Evolutionary conservation across 2,888 invertebrate genomes (phyloP).

Genomic region (Eugnorisma glareosa): DNA sequence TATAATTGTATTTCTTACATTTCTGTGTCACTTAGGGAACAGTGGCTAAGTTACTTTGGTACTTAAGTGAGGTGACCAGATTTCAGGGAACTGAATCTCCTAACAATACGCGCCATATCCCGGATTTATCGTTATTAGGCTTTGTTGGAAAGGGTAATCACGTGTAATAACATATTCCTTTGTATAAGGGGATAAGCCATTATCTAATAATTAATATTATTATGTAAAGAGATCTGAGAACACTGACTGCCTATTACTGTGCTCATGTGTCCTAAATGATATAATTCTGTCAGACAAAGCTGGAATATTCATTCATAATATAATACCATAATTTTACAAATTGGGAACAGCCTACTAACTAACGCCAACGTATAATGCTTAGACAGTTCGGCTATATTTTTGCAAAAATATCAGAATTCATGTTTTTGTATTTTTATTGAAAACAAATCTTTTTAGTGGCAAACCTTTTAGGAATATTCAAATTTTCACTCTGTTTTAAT

Average conservation of each 20-base stretch:
- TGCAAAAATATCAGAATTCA: neutral
- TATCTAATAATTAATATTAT: neutral
- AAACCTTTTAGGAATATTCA: too few relatives aligned
- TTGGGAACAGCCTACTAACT: neutral
- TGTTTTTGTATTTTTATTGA: neutral
- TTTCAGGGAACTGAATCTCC: neutral
- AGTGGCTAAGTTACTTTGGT: neutral
- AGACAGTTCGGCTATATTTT: neutral
- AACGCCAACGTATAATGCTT: neutral
- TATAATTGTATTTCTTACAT: too few relatives aligned
- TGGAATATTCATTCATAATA: neutral
- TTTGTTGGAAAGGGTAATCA: slow-evolving; percentile 1
- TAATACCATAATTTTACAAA: neutral
- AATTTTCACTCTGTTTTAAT: neutral
- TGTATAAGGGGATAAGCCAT: slow-evolving; percentile 8
- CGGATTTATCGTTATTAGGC: neutral
- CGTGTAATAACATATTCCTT: neutral
- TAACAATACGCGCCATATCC: neutral
- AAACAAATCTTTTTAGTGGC: too few relatives aligned
- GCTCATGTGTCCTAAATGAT: neutral
- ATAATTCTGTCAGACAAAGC: neutral
- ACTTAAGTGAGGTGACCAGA: neutral
- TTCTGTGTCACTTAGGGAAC: neutral
- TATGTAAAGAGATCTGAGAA: slow-evolving; percentile 5
- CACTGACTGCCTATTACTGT: neutral